Conservation (phyloP, 2,797 vertebrate species). For the Danio kyathit region DNA sequence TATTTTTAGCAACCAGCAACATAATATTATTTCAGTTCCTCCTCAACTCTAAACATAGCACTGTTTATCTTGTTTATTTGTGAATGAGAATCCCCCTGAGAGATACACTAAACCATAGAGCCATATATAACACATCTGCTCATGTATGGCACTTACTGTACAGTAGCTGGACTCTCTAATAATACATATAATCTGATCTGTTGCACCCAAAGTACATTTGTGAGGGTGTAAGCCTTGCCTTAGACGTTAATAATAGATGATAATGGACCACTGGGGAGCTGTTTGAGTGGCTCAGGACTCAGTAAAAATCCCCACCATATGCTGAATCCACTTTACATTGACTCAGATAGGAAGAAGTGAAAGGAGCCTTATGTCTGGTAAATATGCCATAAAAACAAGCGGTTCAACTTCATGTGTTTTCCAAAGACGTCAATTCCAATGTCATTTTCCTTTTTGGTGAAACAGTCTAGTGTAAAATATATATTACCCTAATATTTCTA, state of each 20-base stretch:
- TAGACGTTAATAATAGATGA: constrained; percentile 75
- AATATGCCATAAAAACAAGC: constrained; percentile 11
- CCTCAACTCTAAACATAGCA: background rate
- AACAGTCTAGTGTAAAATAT: no score
- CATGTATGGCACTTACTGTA: background rate
- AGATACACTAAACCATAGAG: constrained; percentile 4
- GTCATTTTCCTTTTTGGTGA: background rate
- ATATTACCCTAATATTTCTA: no score
- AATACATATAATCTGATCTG: constrained; percentile 34
- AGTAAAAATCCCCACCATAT: constrained; percentile 71
- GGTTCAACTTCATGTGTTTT: constrained; percentile 3
- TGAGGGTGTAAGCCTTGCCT: constrained; percentile 64
- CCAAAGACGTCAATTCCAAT: background rate
- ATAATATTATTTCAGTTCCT: background rate
- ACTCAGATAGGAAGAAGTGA: constrained; percentile 20
- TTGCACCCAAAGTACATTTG: constrained; percentile 61
- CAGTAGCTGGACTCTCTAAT: constrained; percentile 7
- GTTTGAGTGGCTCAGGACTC: constrained; percentile 63
- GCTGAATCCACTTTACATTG: constrained; percentile 60
- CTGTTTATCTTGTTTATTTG: constrained; percentile 16
- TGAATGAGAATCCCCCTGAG: background rate
- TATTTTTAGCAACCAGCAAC: background rate
- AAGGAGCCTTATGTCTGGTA: constrained; percentile 34
- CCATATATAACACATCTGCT: constrained; percentile 9
- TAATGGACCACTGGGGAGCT: constrained; percentile 63